phyloP scores from a whole-genome alignment of 1,140 invertebrate species.

The Luehdorfia chinensis region DNA sequence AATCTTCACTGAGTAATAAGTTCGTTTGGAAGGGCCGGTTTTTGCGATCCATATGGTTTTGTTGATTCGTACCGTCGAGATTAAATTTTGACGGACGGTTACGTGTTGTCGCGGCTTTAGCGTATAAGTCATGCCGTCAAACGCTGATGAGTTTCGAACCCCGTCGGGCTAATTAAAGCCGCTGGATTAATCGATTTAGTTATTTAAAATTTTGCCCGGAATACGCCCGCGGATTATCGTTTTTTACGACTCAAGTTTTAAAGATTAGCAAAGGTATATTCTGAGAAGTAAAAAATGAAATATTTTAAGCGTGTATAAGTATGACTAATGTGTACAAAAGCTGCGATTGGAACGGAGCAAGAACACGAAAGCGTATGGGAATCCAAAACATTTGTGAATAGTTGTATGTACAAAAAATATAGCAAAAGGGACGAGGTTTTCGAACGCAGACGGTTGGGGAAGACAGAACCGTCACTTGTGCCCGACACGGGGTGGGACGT shows the following conservation, averaged over 20 bases:
- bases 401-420: slow-evolving; percentile 50
- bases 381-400: too few species aligned
- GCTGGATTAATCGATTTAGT: slow-evolving; percentile 60
- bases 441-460: slow-evolving; percentile 61
- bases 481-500: slow-evolving; percentile 67
- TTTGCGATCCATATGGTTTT: slow-evolving; percentile 60
- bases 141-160: slow-evolving; percentile 50
- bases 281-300: slow-evolving; percentile 58
- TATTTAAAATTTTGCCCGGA: slow-evolving; percentile 56
- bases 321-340: too few species aligned
- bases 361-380: too few species aligned
- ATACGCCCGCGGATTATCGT: slow-evolving; percentile 41
- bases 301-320: slow-evolving; percentile 26
- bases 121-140: too few species aligned
- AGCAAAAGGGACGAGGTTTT: slow-evolving; percentile 49
- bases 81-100: slow-evolving; percentile 21
- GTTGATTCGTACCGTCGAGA: background rate
- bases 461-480: slow-evolving; percentile 64
- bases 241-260: slow-evolving; percentile 62
- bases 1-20: slow-evolving; percentile 64
- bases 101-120: too few species aligned
- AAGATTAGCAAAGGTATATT: slow-evolving; percentile 62
- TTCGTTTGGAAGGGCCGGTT: slow-evolving; percentile 52
- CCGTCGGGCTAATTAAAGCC: slow-evolving; percentile 59
- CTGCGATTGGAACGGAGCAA: too few species aligned